Conservation (phyloP, 2,888 invertebrate genomes). For the Latrodectus hesperus region DNA sequence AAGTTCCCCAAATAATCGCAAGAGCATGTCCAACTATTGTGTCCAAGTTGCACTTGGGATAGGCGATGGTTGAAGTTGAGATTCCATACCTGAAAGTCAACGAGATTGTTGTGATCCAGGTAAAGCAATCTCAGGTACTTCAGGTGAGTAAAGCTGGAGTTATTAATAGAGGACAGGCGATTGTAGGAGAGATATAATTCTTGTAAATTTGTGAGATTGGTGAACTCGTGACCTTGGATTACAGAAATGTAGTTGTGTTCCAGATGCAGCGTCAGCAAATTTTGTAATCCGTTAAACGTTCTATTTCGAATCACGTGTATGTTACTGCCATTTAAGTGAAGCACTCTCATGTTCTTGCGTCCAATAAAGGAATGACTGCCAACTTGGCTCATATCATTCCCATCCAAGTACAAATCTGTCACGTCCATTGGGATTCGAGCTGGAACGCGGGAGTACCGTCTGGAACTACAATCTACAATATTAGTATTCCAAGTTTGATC, state of each 20-base stretch:
- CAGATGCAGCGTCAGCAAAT: constrained; percentile 84
- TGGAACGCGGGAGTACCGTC: constrained; percentile 78
- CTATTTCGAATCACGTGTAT: constrained; percentile 86
- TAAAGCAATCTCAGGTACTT: constrained; percentile 81
- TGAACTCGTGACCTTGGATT: constrained; percentile 86
- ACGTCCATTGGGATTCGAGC: constrained; percentile 92
- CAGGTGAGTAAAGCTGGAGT: constrained; percentile 83
- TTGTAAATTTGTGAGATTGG: constrained; percentile 83
- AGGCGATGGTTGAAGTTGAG: constrained; percentile 77
- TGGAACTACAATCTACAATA: constrained; percentile 87
- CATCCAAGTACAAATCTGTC: constrained; percentile 88
- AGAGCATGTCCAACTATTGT: constrained; percentile 88
- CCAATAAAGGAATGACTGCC: constrained; percentile 90
- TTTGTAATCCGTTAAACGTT: constrained; percentile 87
- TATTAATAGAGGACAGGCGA: constrained; percentile 82
- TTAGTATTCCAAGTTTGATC: constrained; percentile 91
- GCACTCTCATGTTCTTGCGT: constrained; percentile 83
- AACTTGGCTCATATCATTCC: constrained; percentile 85
- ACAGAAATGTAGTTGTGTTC: constrained; percentile 84
- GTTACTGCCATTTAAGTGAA: constrained; percentile 86
- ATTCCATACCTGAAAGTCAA: constrained; percentile 83
- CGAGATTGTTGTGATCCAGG: constrained; percentile 84
- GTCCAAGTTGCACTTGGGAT: constrained; percentile 82
- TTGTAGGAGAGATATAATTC: constrained; percentile 86
- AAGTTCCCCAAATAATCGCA: constrained; percentile 87